Evolutionary conservation across 2,113 vertebrate species (phyloP).

Genomic region (Sterrhoptilus dennistouni): DNA sequence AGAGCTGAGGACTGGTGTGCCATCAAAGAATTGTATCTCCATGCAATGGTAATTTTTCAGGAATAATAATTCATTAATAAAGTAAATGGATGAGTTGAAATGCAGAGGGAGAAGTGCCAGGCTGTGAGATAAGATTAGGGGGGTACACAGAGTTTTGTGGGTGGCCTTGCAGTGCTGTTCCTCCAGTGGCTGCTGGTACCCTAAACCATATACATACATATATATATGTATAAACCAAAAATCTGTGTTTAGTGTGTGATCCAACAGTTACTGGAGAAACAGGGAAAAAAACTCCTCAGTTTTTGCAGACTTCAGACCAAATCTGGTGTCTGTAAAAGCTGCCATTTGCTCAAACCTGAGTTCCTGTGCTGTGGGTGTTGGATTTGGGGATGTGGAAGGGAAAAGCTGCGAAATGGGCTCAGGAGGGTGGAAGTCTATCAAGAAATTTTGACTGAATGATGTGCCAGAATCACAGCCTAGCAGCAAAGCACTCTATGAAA

Average conservation of each 20-base stretch:
- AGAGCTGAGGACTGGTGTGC: neutral
- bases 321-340: neutral
- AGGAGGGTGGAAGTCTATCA: neutral
- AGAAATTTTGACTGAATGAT: neutral
- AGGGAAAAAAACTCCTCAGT: neutral
- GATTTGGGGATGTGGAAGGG: neutral
- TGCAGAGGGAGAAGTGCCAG: neutral
- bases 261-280: neutral
- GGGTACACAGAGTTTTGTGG: neutral
- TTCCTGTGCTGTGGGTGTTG: neutral
- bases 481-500: neutral
- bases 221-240: neutral
- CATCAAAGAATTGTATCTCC: neutral
- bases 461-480: slow-evolving; percentile 31
- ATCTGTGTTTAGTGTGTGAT: neutral
- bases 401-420: neutral
- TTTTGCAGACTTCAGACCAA: neutral
- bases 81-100: neutral
- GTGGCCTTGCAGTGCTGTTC: neutral
- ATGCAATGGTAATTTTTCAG: neutral
- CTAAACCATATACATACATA: neutral
- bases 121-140: neutral
- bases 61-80: slow-evolving; percentile 4
- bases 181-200: neutral
- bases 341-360: neutral